Evolutionary conservation across 2,888 invertebrate species (phyloP), one percentile per base, ranked within the genome.

Genomic region (Parnassius apollo): DNA sequence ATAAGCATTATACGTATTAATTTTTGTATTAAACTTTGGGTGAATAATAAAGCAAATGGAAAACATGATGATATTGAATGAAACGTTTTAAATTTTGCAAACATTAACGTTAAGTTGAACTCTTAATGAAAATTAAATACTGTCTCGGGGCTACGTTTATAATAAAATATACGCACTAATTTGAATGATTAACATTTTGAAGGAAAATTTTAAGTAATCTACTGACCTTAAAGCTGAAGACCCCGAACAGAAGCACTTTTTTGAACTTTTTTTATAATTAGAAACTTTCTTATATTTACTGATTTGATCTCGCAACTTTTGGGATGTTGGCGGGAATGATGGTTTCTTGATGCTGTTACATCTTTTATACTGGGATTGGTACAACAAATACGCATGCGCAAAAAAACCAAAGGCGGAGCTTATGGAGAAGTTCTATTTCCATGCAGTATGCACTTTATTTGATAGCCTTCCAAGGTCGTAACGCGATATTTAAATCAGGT

Each of bases 251-350:
- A n/a, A 22, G 25, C 57, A 82, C 83, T 82, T 76, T 71, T 52
- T 50, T 49, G 74, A 82, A 85, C 78, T 81, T 80, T 71, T 18
- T 35, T 59, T 59, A 67, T 59, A 67, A 76, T 76, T 69, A 73
- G 69, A 55, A 61, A 75, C 76, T 70, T 72, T 72, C 62, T 18
- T 56, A 53, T 56, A 4, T 22, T 66, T 69, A 67, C 64, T 57
- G 7, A 18, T 64, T 65, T 67, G 66, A 66, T 62, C 68, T 50
- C 61, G 61, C 64, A 67, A 68, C 71, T 68, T 49, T 71, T 66
- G 68, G 67, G 67, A 60, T 70, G 75, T 75, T 78, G 77, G 79
- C 81, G 83, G 84, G 83, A 89, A 86, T 91, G 88, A 66, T 77
- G 67, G 56, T 67, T 65, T 59, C 66, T 48, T 59, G 67, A 70